A percentile compares a stretch with the other conserved stretches of the same genome.
phyloP scores from a whole-genome alignment of 2,888 invertebrate species.

The Caenorhabditis japonica region DNA sequence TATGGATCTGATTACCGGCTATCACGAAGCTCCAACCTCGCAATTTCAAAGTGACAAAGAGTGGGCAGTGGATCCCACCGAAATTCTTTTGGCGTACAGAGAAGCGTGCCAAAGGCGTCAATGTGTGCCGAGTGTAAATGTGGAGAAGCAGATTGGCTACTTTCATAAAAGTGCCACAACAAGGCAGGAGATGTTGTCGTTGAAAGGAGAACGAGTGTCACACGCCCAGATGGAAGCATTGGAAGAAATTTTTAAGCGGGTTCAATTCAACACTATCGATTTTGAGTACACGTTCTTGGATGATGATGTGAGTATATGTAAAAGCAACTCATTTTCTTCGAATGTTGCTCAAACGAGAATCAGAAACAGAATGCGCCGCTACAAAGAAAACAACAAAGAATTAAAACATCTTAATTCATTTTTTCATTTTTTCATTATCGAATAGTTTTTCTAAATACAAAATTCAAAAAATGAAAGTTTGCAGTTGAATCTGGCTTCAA shows the following conservation, averaged over 20 bases:
- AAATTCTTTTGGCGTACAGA: conserved; percentile 84
- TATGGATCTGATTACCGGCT: conserved; percentile 58
- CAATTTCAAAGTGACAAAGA: conserved; percentile 22
- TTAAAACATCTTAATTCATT: too few species aligned
- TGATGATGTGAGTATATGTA: conserved; percentile 85
- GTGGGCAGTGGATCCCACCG: conserved; percentile 46
- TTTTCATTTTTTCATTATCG: too few species aligned
- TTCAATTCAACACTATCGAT: conserved; percentile 84
- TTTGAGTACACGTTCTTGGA: conserved; percentile 83
- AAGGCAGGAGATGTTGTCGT: conserved; percentile 60
- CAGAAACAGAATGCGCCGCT: too few species aligned
- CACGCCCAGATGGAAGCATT: conserved; percentile 86
- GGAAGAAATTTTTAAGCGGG: conserved; percentile 87
- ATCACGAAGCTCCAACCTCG: conserved; percentile 45
- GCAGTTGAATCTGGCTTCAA: too few species aligned
- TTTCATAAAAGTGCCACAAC: conserved; percentile 62
- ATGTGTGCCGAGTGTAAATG: conserved; percentile 77
- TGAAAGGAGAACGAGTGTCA: conserved; percentile 81
- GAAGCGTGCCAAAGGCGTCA: conserved; percentile 72
- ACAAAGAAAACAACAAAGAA: too few species aligned
- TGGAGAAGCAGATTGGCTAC: conserved; percentile 66
- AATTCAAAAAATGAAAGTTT: conserved; percentile 5
- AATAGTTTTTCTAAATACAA: too few species aligned
- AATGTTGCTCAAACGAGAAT: too few species aligned
- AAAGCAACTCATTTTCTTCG: too few species aligned